Conservation (phyloP, 2,797 vertebrate genomes). For the Sebastes oblongus region DNA sequence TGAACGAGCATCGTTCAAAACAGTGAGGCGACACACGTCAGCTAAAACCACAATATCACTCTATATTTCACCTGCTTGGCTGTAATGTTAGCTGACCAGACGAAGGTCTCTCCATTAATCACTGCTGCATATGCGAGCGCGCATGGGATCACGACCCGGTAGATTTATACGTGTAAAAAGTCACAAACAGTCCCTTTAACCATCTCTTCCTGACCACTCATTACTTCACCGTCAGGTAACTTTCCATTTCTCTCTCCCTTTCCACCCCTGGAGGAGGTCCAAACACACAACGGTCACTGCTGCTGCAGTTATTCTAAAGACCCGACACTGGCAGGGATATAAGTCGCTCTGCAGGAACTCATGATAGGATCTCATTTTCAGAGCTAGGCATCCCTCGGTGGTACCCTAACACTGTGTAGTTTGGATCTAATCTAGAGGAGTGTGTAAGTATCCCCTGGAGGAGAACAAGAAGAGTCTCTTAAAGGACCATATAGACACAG, state of each 20-base stretch:
- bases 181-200: too few species aligned
- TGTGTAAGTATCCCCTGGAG: slow-evolving; percentile 12
- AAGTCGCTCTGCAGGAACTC: not conserved
- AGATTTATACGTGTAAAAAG: too few species aligned
- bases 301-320: slow-evolving; percentile 22
- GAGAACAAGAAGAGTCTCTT: slow-evolving; percentile 2
- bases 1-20: too few species aligned
- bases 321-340: not conserved
- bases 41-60: too few species aligned
- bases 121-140: too few species aligned
- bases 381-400: slow-evolving; percentile 1
- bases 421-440: slow-evolving; percentile 37
- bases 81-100: too few species aligned
- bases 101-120: too few species aligned
- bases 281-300: slow-evolving; percentile 1
- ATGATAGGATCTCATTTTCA: slow-evolving; percentile 38
- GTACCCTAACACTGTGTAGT: slow-evolving; percentile 22
- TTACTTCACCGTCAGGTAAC: not conserved
- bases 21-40: too few species aligned
- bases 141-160: too few species aligned
- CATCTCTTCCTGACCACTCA: not conserved
- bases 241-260: not conserved
- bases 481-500: slow-evolving; percentile 8
- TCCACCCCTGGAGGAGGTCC: not conserved
- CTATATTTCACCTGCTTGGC: too few species aligned